These are phyloP conservation scores for Pygocentrus nattereri DNA, from an alignment of 2,797 vertebrate genomes.

Conservation along the genomic window DNA sequence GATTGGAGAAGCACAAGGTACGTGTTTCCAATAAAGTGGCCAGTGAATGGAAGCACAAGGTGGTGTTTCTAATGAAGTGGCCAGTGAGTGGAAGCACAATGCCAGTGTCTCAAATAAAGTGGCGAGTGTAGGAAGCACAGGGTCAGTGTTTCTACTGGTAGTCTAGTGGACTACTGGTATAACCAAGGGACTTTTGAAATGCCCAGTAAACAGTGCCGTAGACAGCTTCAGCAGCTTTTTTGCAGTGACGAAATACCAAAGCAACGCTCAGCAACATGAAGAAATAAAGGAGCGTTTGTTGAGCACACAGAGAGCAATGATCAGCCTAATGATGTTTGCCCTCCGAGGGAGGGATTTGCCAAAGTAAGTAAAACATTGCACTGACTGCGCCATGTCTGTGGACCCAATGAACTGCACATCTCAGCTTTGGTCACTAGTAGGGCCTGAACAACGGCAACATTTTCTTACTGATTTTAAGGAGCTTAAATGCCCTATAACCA, in stretches of 20 bases:
- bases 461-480: no score
- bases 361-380: neutral
- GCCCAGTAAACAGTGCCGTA: conserved; percentile 15
- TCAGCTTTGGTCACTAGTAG: neutral
- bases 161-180: no score
- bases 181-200: conserved; percentile 16
- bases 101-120: no score
- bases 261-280: conserved; percentile 1
- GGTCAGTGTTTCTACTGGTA: no score
- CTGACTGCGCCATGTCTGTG: neutral
- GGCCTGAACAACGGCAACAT: no score
- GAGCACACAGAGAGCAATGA: neutral
- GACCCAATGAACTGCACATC: conserved; percentile 3
- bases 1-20: no score
- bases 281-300: neutral
- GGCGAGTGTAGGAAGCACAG: no score
- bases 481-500: no score
- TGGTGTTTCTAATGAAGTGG: no score
- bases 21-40: no score
- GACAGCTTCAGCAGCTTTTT: conserved; percentile 32
- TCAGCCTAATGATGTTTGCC: conserved; percentile 2
- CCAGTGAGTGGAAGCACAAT: no score
- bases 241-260: conserved; percentile 21
- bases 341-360: neutral
- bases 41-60: no score